phyloP scores from a whole-genome alignment of 2,797 vertebrate genomes.

The Champsocephalus gunnari region DNA sequence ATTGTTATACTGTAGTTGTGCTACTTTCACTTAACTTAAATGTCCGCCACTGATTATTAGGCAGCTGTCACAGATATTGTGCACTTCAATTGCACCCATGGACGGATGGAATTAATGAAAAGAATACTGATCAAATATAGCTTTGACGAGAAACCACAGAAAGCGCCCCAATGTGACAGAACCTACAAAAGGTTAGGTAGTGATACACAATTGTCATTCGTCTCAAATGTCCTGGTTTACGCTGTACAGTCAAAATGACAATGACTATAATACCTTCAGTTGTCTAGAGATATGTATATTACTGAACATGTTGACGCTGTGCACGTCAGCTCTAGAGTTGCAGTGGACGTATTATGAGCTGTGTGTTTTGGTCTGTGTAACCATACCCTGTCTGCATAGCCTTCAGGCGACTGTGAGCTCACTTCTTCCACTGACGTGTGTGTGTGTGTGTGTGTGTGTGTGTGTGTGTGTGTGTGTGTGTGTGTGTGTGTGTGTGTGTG shows the following conservation, averaged over 20 bases:
- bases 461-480: no score
- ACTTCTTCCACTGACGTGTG: slow-evolving; percentile 67
- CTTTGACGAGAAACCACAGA: neutral
- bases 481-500: no score
- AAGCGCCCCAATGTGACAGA: neutral
- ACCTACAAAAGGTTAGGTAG: neutral
- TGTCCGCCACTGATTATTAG: no score
- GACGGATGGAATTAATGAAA: neutral
- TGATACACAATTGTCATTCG: neutral
- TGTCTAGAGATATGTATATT: slow-evolving; percentile 30
- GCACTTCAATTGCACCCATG: neutral
- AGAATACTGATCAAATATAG: no score
- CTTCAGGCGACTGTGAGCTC: slow-evolving; percentile 54
- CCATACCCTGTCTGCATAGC: slow-evolving; percentile 41
- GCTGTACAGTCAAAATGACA: neutral
- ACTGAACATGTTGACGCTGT: neutral
- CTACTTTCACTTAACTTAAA: no score
- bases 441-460: neutral
- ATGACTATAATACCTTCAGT: slow-evolving; percentile 3
- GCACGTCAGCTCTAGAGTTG: slow-evolving; percentile 39
- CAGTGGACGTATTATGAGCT: slow-evolving; percentile 43
- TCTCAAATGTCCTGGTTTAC: neutral
- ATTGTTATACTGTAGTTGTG: no score
- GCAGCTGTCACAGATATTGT: neutral
- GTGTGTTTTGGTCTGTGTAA: slow-evolving; percentile 50